These are phyloP conservation scores for Reticulitermes speratus DNA, from an alignment of 1,140 invertebrate genomes.

Conservation along the genomic window DNA sequence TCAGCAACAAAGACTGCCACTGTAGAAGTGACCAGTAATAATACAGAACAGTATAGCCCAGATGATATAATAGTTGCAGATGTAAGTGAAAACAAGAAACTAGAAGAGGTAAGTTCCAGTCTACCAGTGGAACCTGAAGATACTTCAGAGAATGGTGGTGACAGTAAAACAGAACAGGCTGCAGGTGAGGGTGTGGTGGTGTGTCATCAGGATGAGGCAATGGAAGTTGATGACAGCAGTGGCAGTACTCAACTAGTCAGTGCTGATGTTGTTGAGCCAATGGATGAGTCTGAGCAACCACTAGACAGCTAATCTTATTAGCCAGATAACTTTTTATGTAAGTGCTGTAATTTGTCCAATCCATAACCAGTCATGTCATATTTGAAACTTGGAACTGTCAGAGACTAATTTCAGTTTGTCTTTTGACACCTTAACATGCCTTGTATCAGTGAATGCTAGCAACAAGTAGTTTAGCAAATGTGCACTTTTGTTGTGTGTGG, in stretches of 20 bases:
- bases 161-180: neutral
- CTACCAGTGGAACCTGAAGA: neutral
- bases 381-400: no score
- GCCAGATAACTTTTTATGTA: neutral
- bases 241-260: neutral
- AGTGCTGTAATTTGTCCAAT: neutral
- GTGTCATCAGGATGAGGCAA: conserved; percentile 25
- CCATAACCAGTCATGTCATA: no score
- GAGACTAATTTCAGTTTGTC: no score
- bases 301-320: neutral
- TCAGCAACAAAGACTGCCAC: neutral
- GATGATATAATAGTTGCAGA: neutral
- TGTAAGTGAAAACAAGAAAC: neutral
- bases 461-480: no score
- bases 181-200: neutral
- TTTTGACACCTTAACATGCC: no score
- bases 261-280: conserved; percentile 20
- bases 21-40: neutral
- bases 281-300: conserved; percentile 23
- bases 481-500: no score
- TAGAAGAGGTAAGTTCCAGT: neutral
- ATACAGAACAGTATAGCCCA: neutral
- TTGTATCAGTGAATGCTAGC: no score
- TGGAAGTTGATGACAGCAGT: conserved; percentile 28
- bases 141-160: neutral